Conservation (phyloP, 2,797 vertebrate genomes). For the Bucorvus abyssinicus region DNA sequence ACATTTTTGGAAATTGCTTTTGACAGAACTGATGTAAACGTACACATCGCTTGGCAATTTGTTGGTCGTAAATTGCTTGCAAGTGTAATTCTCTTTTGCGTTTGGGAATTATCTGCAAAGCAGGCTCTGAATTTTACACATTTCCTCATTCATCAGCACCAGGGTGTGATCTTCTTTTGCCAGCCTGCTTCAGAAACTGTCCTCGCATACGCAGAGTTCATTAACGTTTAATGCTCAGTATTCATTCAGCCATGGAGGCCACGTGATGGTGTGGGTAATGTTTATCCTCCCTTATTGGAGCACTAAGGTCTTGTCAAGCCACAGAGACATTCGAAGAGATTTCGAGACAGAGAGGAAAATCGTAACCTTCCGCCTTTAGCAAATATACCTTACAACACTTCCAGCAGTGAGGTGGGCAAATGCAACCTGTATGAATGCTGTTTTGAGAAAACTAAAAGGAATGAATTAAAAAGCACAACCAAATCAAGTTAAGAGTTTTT, state of each 20-base stretch:
- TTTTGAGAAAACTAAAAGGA: not conserved
- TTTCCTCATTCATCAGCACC: not conserved
- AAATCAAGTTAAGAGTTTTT: not conserved
- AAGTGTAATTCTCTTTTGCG: not conserved
- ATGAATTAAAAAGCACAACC: not conserved
- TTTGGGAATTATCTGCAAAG: constrained; percentile 1
- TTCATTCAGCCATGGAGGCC: not conserved
- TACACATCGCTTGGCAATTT: not conserved
- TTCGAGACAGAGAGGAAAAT: not conserved
- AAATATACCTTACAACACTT: not conserved
- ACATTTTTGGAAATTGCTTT: not conserved
- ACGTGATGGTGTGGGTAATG: not conserved
- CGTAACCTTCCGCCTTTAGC: not conserved
- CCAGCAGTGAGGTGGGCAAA: not conserved
- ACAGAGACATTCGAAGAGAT: not conserved
- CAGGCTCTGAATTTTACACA: not conserved
- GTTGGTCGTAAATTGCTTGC: not conserved
- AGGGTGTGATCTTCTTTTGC: not conserved
- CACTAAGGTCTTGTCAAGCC: not conserved
- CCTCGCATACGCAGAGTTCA: constrained; percentile 1
- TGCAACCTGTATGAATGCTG: not conserved
- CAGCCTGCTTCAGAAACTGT: not conserved
- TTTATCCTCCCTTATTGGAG: not conserved
- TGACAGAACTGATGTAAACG: not conserved
- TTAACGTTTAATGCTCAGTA: constrained; percentile 12